These are phyloP conservation scores for Mallateleia sp. DNA, from an alignment of 2,888 invertebrate species.

Conservation along the genomic window DNA sequence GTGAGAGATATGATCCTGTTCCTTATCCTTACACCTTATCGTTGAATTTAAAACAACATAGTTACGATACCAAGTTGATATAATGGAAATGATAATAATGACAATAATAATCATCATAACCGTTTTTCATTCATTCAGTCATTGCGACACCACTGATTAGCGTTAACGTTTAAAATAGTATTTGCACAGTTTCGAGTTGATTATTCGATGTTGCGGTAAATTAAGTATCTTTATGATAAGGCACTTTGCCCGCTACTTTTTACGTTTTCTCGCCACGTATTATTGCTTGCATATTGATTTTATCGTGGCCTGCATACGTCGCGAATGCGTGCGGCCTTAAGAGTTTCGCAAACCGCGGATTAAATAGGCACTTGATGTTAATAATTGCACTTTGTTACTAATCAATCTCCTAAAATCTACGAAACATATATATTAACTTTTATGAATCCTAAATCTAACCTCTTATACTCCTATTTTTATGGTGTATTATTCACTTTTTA, in stretches of 20 bases:
- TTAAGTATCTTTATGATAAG: too few relatives aligned
- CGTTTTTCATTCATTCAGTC: neutral
- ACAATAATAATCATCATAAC: slow-evolving; percentile 30
- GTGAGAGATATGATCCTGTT: slow-evolving; percentile 35
- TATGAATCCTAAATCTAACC: too few relatives aligned
- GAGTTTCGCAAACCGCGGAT: slow-evolving; percentile 44
- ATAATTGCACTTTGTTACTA: too few relatives aligned
- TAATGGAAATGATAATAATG: slow-evolving; percentile 58
- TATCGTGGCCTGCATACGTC: slow-evolving; percentile 37
- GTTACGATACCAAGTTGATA: too few relatives aligned
- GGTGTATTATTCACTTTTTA: too few relatives aligned
- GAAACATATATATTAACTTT: too few relatives aligned
- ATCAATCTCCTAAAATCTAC: too few relatives aligned
- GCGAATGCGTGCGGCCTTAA: slow-evolving; percentile 27
- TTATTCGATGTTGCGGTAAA: too few relatives aligned
- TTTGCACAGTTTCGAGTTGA: too few relatives aligned
- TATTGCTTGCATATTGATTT: slow-evolving; percentile 41
- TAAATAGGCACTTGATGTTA: slow-evolving; percentile 10
- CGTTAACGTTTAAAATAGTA: too few relatives aligned
- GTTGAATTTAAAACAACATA: too few relatives aligned
- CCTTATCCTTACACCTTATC: slow-evolving; percentile 33
- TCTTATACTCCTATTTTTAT: too few relatives aligned
- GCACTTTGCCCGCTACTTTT: neutral
- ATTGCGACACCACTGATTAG: slow-evolving; percentile 24
- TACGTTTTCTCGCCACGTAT: slow-evolving; percentile 39